A percentile compares a stretch with the other conserved stretches of the same genome.
These are phyloP conservation scores for Turdus rufiventris DNA, from an alignment of 2,113 vertebrate species.

Conservation along the genomic window DNA sequence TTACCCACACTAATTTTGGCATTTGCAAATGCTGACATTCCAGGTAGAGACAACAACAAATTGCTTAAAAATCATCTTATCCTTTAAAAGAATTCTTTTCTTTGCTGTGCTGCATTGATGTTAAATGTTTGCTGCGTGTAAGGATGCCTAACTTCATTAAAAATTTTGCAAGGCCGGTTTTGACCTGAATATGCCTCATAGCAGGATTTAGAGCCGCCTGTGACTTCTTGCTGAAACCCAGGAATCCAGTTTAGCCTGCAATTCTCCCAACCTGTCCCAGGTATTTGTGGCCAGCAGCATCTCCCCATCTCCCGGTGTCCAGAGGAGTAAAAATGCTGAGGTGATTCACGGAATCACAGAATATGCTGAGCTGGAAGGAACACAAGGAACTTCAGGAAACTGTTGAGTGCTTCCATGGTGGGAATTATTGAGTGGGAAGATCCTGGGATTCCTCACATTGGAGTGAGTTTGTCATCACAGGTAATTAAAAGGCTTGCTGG, in stretches of 20 bases:
- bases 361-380: background rate
- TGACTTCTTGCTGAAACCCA: background rate
- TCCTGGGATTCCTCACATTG: accelerated
- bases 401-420: accelerated
- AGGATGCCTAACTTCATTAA: background rate
- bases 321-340: background rate
- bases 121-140: background rate
- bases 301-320: accelerated
- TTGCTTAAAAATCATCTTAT: background rate
- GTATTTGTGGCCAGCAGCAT: background rate
- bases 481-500: background rate
- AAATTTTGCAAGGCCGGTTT: background rate
- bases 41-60: background rate
- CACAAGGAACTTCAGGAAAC: background rate
- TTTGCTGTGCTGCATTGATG: background rate
- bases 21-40: background rate
- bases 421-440: background rate
- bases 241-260: background rate
- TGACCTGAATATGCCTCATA: background rate
- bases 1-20: background rate
- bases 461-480: accelerated
- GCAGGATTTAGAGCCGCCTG: background rate
- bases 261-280: background rate
- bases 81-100: background rate
- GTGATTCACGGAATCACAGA: background rate